A percentile compares a stretch with the other conserved stretches of the same genome.
Conservation (phyloP, 2,113 vertebrate species). For the Dicrurus megarhynchus region DNA sequence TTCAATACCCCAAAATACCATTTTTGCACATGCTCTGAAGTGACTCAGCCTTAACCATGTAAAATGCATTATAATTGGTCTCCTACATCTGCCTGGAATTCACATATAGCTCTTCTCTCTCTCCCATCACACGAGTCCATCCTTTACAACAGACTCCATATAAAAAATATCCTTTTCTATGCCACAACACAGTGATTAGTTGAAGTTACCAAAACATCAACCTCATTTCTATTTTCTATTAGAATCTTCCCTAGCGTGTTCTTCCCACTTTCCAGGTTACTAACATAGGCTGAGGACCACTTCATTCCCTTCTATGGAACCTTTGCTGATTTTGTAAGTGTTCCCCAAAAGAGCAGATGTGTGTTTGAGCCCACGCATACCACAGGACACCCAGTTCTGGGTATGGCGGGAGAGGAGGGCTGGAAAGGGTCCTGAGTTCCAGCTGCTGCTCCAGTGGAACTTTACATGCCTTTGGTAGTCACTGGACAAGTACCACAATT, state of each 20-base stretch:
- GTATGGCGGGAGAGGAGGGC: neutral
- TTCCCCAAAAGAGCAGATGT: neutral
- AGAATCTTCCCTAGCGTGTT: neutral
- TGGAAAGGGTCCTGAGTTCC: neutral
- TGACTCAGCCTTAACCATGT: neutral
- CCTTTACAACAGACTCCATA: neutral
- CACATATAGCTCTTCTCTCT: neutral
- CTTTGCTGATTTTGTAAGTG: neutral
- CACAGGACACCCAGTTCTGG: neutral
- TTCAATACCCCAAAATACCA: neutral
- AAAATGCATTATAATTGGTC: neutral
- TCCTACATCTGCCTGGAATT: neutral
- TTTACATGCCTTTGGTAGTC: neutral
- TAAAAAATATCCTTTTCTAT: neutral
- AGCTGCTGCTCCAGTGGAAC: neutral
- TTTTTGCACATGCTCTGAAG: neutral
- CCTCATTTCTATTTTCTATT: neutral
- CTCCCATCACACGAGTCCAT: neutral
- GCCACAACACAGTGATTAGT: neutral
- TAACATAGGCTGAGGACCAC: accelerated
- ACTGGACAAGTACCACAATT: neutral
- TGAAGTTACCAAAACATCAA: neutral
- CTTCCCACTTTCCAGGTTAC: neutral
- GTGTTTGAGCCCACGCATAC: neutral
- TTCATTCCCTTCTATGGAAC: neutral